Evolutionary conservation across 2,888 invertebrate species (phyloP), one percentile per base, ranked within the genome.

Genomic region (Lepidonotus clava): DNA sequence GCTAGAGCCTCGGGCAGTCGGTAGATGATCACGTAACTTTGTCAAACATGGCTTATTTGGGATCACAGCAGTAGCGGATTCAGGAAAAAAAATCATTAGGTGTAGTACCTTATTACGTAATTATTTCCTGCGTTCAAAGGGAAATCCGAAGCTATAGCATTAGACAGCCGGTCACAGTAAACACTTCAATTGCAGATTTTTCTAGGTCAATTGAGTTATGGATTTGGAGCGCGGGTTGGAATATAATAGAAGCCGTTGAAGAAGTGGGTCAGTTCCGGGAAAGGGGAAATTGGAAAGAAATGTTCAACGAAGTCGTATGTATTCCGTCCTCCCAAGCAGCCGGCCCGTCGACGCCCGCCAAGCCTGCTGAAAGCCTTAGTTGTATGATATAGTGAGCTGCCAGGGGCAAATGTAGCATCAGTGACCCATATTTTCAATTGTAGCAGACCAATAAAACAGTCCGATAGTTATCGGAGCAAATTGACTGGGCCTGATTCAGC

Each of bases 221-320:
- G 28, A 2, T 61, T 11, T 28, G 24, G n/a, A 14, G 11, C 14
- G 11, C 11, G 61, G 28, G 28, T 61, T 71, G 21, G 38, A 71
- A 71, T 71, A 71, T 36, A 71, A 21, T 21, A 71, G 71, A 71
- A 71, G 2, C 71, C 71, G 4, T 11, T 34, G 34, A 38, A 21
- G 38, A 71, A 21, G 71, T 71, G 38, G 71, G 71, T 71, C 71
- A 61, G 38, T 18, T 71, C 36, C 34, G 18, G 14, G 4, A n/a
- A 24, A 71, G n/a, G 38, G 71, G 36, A 71, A 71, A 71, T 71
- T 71, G 38, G 71, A 11, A 71, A n/a, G n/a, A 34, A 71, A 34
- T 71, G 71, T 6, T 71, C 36, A 38, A 14, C 4, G 71, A 71
- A 71, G 71, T 38, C 71, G 18, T 71, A 71, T 71, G 36, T n/a